phyloP scores from a whole-genome alignment of 2,888 invertebrate genomes.

The Anorthoa munda region DNA sequence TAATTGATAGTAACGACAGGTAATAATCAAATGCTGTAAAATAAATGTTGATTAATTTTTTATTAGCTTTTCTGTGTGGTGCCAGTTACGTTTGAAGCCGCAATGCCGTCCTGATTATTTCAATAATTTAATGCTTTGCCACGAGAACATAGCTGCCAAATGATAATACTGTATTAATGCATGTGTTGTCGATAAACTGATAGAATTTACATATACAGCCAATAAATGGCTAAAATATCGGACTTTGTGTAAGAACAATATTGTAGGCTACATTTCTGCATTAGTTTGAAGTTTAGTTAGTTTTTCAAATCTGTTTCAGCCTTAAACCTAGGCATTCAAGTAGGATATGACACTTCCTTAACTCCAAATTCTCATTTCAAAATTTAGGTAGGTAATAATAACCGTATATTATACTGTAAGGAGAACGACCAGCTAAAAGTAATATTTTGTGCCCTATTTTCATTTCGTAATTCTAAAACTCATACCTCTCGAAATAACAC shows the following conservation, averaged over 20 bases:
- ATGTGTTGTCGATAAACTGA: slow-evolving; percentile 16
- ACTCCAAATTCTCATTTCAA: no score
- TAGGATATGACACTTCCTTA: no score
- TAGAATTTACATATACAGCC: not conserved
- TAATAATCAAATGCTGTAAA: slow-evolving; percentile 61
- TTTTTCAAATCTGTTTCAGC: no score
- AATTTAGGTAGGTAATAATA: no score
- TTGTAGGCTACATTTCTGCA: no score
- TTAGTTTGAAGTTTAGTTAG: no score
- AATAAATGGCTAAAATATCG: not conserved
- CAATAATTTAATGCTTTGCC: slow-evolving; percentile 28
- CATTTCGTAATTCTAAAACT: not conserved
- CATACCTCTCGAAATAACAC: not conserved
- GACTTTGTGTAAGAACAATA: not conserved
- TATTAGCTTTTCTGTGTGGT: slow-evolving; percentile 44
- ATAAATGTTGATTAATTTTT: slow-evolving; percentile 60
- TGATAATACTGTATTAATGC: slow-evolving; percentile 11
- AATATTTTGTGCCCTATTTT: not conserved
- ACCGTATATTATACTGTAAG: no score
- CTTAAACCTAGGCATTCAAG: no score
- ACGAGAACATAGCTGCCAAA: slow-evolving; percentile 23
- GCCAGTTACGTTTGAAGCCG: slow-evolving; percentile 37
- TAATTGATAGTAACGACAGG: slow-evolving; percentile 66
- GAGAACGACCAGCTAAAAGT: not conserved
- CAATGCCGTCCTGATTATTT: slow-evolving; percentile 44